These are phyloP conservation scores for Chrysolophus pictus DNA, from an alignment of 2,797 vertebrate species.

Conservation along the genomic window DNA sequence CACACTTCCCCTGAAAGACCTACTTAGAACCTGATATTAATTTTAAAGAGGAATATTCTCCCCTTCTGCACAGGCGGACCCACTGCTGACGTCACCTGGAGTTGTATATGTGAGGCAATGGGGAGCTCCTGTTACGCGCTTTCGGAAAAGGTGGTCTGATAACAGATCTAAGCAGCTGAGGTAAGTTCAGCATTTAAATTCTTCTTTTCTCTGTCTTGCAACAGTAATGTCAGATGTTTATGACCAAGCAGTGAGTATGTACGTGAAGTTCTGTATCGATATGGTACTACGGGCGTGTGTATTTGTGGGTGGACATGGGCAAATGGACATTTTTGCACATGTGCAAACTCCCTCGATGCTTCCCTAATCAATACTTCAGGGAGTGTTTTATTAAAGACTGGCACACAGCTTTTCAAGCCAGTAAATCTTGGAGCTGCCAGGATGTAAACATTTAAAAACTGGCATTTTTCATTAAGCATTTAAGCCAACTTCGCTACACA, in stretches of 20 bases:
- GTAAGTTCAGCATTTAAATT: constrained; percentile 14
- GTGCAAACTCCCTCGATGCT: background rate
- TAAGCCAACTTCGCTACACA: constrained; percentile 14
- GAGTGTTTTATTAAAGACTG: background rate
- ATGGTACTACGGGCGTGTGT: background rate
- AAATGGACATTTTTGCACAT: background rate
- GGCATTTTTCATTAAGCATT: constrained; percentile 26
- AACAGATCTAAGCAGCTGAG: constrained; percentile 12
- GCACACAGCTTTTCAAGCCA: background rate
- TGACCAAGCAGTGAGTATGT: background rate
- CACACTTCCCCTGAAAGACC: background rate
- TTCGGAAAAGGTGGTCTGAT: background rate
- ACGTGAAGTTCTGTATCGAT: background rate
- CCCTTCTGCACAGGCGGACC: accelerated
- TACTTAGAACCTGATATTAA: background rate
- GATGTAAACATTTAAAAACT: constrained; percentile 6
- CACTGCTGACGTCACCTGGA: background rate
- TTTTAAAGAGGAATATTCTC: background rate
- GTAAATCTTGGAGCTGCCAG: constrained; percentile 18
- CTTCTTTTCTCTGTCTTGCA: background rate
- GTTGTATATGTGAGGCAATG: background rate
- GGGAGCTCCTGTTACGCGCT: background rate
- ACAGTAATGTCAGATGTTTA: background rate
- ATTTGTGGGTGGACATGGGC: background rate
- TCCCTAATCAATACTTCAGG: background rate